Evolutionary conservation across 2,113 vertebrate species (phyloP), one percentile per base, ranked within the genome.

Genomic region (Andinoacara biseriatus): DNA sequence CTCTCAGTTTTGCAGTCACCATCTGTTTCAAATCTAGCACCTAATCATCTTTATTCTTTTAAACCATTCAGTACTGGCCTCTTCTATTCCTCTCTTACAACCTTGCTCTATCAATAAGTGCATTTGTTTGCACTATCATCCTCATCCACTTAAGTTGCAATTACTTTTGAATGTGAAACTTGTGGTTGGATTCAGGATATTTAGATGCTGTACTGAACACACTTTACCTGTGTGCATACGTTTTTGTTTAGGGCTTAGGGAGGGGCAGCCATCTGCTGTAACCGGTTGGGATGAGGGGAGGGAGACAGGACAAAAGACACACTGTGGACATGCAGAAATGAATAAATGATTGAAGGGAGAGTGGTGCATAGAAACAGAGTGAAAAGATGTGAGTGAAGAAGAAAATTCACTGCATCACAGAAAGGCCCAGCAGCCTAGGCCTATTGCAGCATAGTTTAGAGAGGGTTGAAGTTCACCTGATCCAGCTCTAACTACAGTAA

Each of bases 21-120:
- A 18, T 58, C 49, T 54, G 58, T 83, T 86, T 85, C 52, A 75
- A 69, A 84, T 80, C 62, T 60, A 76, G 79, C 49, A 54, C 26
- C 18, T 14, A 35, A 79, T 80, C 11, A 10, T 74, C 56, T 56
- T 79, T 40, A 40, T 43, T n/a, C 3, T 26, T 63, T 61, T 52
- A 22, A 40, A 17, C 29, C 9, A 18, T 31, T 8, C 14, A 60
- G 17, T 57, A 65, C 40, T 56, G 58, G 58, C 52, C 35, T 62
- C 24, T 60, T 18, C 13, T 5, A 5, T n/a, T 40, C 33, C 14
- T 18, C n/a, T 18, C 38, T 24, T 1, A 7, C 46, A 49, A 17
- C 52, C 35, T 81, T 17, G 8, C 46, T 67, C 60, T 72, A 56
- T 76, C 59, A 82, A 31, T 29, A 31, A 15, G 33, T 62, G 20